Base-by-base conservation (phyloP, 2,888 invertebrate species). In the Aromia moschata region DNA sequence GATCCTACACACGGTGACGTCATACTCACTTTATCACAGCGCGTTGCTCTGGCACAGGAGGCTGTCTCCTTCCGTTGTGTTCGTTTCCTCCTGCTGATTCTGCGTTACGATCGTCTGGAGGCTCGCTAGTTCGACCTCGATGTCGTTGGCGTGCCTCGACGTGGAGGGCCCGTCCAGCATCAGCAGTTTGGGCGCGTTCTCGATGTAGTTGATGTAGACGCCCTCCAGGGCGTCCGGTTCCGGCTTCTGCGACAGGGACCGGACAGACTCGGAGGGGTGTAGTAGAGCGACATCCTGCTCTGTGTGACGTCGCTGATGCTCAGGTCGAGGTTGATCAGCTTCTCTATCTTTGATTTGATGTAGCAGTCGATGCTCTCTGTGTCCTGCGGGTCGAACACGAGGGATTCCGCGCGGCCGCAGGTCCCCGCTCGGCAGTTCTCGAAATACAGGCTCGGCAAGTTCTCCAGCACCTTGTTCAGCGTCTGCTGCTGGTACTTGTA, bases 401-500 rank as follows among this genome's bases (percentile, higher is more conserved):
- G 84, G 2, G 91, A 91, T 77, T 93, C 93, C 67, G 91, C 89
- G 20, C 87, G 83, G 2, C 87, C 91, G 80, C 90, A 92, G 11
- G 89, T 90, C 2, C 92, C 92, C 68, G 91, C 92, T 31, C 94
- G 89, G 77, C 97, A 97, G 82, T 95, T 96, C 79, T 96, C 96
- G 77, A 96, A 89, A 82, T 96, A 94, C 52, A 94, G 83, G 74
- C 89, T 93, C 36, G 94, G 94, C 72, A 97, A 84, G 79, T 95
- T 96, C 80, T 97, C 97, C 56, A 97, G 82, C 3, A 97, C 92
- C 79, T 96, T 96, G 83, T 95, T 94, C 49, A 97, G 83, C 9
- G 96, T 94, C 81, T 95, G 94, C 79, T 97, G 97, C 80, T 97
- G 96, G 77, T 95, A 93, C 81, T 96, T 96, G 85, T 94, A 96